Evolutionary conservation across 1,140 invertebrate genomes (phyloP), one percentile per base, ranked within the genome.

Genomic region (Harpegnathos saltator): DNA sequence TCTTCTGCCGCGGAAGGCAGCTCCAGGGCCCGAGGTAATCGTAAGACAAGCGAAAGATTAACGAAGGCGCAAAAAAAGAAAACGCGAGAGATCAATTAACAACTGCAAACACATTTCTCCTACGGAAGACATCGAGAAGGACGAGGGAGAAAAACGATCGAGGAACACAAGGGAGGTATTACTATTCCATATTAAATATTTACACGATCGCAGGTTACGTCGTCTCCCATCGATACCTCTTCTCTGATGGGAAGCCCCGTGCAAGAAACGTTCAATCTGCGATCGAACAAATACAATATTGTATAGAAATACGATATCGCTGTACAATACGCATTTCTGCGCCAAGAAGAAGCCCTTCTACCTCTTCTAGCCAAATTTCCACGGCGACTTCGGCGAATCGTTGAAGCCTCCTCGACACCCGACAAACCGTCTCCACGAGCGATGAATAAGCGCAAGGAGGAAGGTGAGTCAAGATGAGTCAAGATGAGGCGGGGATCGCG

Each of bases 151-250:
- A 11, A 44, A 9, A 44, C n/a, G n/a, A n/a, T n/a, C n/a, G 38
- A 44, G 38, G 9, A 11, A 44, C 3, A 11, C 7, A 11, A 44
- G 38, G 38, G 7, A 44, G 38, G 4, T 44, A 44, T 44, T 44
- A 44, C 19, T 15, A 3, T 22, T 17, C 24, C 9, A 1, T 26
- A 44, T 26, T 24, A 73, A 73, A 59, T 73, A 72, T 72, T 72
- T 26, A 26, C 29, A 38, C 26, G 17, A 3, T 44, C 38, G 38
- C n/a, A 7, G 33, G 7, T 3, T 1, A 33, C 1, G 33, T 3
- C 33, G 33, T 11, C 4, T 38, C 9, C 14, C 26, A 2, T 29
- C 12, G 1, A 38, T 24, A 9, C 19, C n/a, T n/a, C n/a, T 38
- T 24, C n/a, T 59, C 44, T 3, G 14, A 52, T 9, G 3, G 3